Evolutionary conservation across 2,113 vertebrate genomes (phyloP), one percentile per base, ranked within the genome.

Genomic region (human): DNA sequence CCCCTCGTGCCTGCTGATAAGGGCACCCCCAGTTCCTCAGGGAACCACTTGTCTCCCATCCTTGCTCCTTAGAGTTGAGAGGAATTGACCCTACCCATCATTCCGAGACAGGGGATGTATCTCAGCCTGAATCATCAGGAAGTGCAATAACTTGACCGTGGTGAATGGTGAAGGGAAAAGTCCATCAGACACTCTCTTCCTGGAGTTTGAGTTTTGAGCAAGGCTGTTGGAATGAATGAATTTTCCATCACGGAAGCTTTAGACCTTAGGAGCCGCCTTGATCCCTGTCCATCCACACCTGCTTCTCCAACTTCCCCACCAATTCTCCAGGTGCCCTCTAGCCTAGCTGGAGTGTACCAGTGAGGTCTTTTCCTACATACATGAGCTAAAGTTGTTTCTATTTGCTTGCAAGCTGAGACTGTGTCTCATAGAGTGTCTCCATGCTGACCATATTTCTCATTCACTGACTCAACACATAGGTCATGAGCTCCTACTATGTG

Each of bases 391-490:
- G 50, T 18, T 8, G 38, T 32, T 57, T 40, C 17, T 40, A 52
- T n/a, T 12, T 4, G 38, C 45, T 57, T 40, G 79, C 11, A 72
- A 43, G 61, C 27, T 14, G 8, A 43, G 22, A 16, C 20, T 50
- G 18, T 6, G 6, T 40, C 18, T 50, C 32, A 0, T 14, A 0
- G 12, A 35, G 14, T 20, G 9, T 13, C 52, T 78, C 10, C 61
- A 9, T 8, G 0, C 6, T 20, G 52, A 27, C 55, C 38, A 3
- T 5, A 1, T 7, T 3, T 2, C 3, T 9, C 76, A 2, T 4
- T 27, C 59, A 5, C 14, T 40, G 45, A 23, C 18, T 64, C 52
- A 13, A 1, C 23, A 4, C 40, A 0, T n/a, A 16, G 3, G 2
- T 23, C 11, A 35, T 4, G 32, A 4, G 13, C 40, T 6, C 55